Percentiles rank a stretch among this genome's conserved stretches.
These are phyloP conservation scores for Habropoda laboriosa DNA, from an alignment of 1,140 invertebrate genomes.

Conservation along the genomic window DNA sequence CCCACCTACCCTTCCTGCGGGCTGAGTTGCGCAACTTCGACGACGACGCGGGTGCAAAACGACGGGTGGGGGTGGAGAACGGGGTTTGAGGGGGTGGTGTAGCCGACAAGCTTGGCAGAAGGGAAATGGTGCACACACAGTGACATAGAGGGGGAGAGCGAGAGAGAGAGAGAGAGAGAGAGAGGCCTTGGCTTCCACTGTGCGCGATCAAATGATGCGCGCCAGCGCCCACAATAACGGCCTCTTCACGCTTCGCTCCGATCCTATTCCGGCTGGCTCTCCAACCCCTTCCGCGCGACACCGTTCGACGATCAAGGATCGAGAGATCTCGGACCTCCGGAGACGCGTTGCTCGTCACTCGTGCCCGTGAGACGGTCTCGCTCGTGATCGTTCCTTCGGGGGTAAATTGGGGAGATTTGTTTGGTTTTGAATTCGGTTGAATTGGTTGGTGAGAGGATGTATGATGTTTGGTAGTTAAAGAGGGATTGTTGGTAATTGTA, in stretches of 20 bases:
- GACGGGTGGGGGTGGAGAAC: conserved; percentile 20
- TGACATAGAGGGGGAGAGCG: not conserved
- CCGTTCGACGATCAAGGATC: conserved; percentile 52
- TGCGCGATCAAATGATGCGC: conserved; percentile 80
- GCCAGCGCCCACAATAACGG: conserved; percentile 80
- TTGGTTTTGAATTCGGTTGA: too few relatives aligned
- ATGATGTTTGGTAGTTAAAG: too few relatives aligned
- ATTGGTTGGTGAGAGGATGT: too few relatives aligned
- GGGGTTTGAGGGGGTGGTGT: conserved; percentile 17
- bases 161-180: too few relatives aligned
- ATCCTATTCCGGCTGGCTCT: conserved; percentile 66
- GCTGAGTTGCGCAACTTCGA: conserved; percentile 74
- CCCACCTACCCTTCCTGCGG: conserved; percentile 50
- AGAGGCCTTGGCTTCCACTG: conserved; percentile 74
- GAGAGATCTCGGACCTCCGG: conserved; percentile 4
- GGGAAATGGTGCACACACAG: conserved; percentile 76
- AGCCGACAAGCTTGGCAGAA: conserved; percentile 56
- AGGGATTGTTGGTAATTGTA: too few relatives aligned
- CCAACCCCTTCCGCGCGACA: not conserved
- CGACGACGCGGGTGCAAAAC: conserved; percentile 47
- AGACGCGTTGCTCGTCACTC: not conserved
- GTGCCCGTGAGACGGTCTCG: not conserved
- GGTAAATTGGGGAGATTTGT: too few relatives aligned
- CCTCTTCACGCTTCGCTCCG: conserved; percentile 71
- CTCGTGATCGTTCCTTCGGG: not conserved